Percentiles rank a stretch among this genome's conserved stretches.
Evolutionary conservation across 2,797 vertebrate species (phyloP).

Genomic region (Mormyrus proboscirostris): DNA sequence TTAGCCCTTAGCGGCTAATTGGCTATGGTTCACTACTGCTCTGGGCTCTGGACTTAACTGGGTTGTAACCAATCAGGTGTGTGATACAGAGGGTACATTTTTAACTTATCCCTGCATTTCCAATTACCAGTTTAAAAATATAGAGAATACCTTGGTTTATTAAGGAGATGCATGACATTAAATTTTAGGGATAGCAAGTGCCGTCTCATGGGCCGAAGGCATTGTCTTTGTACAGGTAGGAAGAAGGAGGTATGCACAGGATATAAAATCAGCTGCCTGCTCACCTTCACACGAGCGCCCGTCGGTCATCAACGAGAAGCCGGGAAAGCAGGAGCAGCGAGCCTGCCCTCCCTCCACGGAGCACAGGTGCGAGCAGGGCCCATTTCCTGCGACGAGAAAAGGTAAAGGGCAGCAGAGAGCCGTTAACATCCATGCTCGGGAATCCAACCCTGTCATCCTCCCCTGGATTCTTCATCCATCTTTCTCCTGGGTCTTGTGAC

Average conservation of each 20-base stretch:
- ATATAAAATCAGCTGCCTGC: neutral
- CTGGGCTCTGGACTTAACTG: slow-evolving; percentile 28
- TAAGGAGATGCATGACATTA: neutral
- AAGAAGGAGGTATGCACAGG: neutral
- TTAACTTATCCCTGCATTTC: slow-evolving; percentile 37
- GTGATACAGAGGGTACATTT: slow-evolving; percentile 33
- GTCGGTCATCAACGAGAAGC: slow-evolving; percentile 72
- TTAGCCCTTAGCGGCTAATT: slow-evolving; percentile 40
- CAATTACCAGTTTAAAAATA: slow-evolving; percentile 44
- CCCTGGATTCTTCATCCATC: neutral
- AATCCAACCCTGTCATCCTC: neutral
- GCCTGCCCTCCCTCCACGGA: slow-evolving; percentile 43
- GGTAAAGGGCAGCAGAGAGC: slow-evolving; percentile 6
- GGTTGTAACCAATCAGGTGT: slow-evolving; percentile 33
- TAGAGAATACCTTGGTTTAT: slow-evolving; percentile 17
- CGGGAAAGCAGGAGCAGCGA: slow-evolving; percentile 76
- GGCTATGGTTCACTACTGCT: slow-evolving; percentile 40
- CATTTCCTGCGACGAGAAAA: slow-evolving; percentile 57
- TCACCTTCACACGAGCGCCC: slow-evolving; percentile 74
- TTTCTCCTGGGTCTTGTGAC: neutral
- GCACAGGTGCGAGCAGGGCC: slow-evolving; percentile 75
- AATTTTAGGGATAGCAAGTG: neutral
- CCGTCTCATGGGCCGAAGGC: neutral
- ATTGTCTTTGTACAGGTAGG: neutral
- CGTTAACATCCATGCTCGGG: neutral